A percentile compares a stretch with the other conserved stretches of the same genome.
Evolutionary conservation across 2,113 vertebrate genomes (phyloP).

Genomic region (Synodontis membranacea): DNA sequence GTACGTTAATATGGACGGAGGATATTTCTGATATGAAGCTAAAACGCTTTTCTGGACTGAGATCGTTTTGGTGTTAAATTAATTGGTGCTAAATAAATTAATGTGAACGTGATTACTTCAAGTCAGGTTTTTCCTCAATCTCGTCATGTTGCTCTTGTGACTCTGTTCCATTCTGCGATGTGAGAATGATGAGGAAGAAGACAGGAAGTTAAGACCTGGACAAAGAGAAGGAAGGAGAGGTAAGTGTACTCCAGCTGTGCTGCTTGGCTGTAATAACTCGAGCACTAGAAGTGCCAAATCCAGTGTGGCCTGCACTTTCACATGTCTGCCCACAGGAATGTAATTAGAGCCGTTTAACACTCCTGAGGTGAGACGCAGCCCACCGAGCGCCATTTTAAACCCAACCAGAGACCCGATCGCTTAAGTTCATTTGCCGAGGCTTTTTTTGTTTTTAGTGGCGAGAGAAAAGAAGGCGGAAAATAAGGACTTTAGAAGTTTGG

Average conservation of each 20-base stretch:
- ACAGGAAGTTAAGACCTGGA: background rate
- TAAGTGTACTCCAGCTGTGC: background rate
- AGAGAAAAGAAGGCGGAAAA: background rate
- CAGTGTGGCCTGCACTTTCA: background rate
- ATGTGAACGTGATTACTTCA: background rate
- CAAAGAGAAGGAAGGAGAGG: background rate
- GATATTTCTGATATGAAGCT: too few relatives aligned
- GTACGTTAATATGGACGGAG: too few relatives aligned
- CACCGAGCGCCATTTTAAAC: background rate
- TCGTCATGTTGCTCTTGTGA: background rate
- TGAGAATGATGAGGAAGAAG: background rate
- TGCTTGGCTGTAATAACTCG: background rate
- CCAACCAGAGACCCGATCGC: background rate
- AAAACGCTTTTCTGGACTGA: too few relatives aligned
- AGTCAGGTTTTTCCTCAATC: background rate
- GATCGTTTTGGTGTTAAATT: too few relatives aligned
- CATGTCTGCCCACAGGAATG: slow-evolving; percentile 22
- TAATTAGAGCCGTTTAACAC: slow-evolving; percentile 3
- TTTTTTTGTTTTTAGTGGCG: background rate
- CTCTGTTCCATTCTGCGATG: background rate
- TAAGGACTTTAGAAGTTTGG: background rate
- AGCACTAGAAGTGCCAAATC: background rate
- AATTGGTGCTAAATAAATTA: too few relatives aligned
- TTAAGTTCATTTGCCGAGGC: background rate
- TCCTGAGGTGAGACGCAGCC: slow-evolving; percentile 5